Conservation (phyloP, 2,888 invertebrate genomes). For the Plusia festucae region DNA sequence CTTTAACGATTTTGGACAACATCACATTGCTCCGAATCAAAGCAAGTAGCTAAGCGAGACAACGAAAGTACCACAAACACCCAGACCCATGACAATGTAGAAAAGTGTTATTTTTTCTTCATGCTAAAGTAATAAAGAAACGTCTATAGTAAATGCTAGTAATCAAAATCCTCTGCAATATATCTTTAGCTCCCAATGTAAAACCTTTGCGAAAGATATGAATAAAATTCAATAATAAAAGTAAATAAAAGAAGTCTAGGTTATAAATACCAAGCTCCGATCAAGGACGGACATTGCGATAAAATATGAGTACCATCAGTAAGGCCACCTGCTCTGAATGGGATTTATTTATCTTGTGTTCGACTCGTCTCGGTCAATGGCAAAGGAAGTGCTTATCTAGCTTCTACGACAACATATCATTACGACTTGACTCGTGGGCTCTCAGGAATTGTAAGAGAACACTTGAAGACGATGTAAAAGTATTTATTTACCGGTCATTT, state of each 20-base stretch:
- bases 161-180: no score
- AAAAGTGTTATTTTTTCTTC: no score
- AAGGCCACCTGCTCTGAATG: slow-evolving; percentile 44
- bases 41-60: no score
- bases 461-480: not conserved
- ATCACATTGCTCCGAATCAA: no score
- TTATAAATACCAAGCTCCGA: slow-evolving; percentile 26
- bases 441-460: not conserved
- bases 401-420: slow-evolving; percentile 11
- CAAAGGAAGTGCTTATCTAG: slow-evolving; percentile 5
- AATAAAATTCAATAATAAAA: not conserved
- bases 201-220: not conserved
- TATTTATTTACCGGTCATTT: not conserved
- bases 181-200: no score
- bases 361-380: slow-evolving; percentile 24
- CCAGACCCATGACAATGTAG: no score
- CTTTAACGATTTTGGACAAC: no score
- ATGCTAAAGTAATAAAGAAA: no score
- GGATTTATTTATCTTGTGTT: slow-evolving; percentile 42
- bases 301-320: slow-evolving; percentile 42
- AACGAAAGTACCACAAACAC: no score
- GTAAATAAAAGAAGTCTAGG: not conserved
- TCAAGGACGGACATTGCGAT: slow-evolving; percentile 25
- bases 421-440: not conserved
- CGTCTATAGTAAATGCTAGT: no score